Evolutionary conservation across 2,888 invertebrate species (phyloP), one percentile per base, ranked within the genome.

Genomic region (Gasteruption jaculator): DNA sequence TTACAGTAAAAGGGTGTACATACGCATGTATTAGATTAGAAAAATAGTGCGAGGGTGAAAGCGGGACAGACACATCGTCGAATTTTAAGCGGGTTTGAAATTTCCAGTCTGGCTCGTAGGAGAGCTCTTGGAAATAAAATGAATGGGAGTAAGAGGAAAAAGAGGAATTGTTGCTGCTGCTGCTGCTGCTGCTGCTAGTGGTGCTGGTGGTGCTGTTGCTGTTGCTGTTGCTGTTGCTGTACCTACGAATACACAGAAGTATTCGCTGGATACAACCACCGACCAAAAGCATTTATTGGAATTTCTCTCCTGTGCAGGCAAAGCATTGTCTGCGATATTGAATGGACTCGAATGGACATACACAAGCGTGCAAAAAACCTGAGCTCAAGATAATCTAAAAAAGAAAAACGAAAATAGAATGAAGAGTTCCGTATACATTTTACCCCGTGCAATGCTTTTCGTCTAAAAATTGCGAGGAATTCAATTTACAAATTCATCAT

Each of bases 261-360:
- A 36, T 26, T 19, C 32, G 25, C 24, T 26, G 32, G 50, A 48
- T 48, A 48, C n/a, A 46, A 47, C 38, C 41, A 40, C 31, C 36
- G 30, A 12, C 44, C n/a, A n/a, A n/a, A n/a, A n/a, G n/a, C 48
- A 44, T 51, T 53, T 52, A 53, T 53, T 42, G 48, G 45, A 50
- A 52, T 52, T 47, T 43, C 46, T 53, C 50, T 36, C 48, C 31
- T n/a, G n/a, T n/a, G n/a, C n/a, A n/a, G n/a, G n/a, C n/a, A n/a
- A n/a, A n/a, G n/a, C n/a, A n/a, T n/a, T n/a, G n/a, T n/a, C n/a
- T n/a, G n/a, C n/a, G n/a, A n/a, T n/a, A n/a, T n/a, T n/a, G n/a
- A n/a, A n/a, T n/a, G n/a, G n/a, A n/a, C n/a, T n/a, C n/a, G n/a
- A n/a, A n/a, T n/a, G n/a, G n/a, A n/a, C n/a, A n/a, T n/a, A n/a